These are phyloP conservation scores for Chitala chitala DNA, from an alignment of 2,113 vertebrate species.

Conservation along the genomic window DNA sequence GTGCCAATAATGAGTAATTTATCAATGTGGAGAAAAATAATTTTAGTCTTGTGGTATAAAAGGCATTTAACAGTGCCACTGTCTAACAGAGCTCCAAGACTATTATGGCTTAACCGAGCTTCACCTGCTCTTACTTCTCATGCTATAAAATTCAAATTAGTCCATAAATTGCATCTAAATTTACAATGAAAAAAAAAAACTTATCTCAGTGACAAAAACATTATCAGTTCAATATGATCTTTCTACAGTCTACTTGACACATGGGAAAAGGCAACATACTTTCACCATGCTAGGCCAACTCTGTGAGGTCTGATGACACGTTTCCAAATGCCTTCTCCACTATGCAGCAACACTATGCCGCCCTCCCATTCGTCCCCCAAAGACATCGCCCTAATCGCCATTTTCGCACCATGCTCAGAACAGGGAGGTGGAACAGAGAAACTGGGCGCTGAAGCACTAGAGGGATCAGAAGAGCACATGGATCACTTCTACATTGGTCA, in stretches of 20 bases:
- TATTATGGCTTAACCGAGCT: conserved; percentile 7
- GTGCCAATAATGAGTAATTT: neutral
- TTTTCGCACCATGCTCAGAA: no score
- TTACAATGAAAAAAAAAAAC: neutral
- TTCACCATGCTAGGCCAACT: neutral
- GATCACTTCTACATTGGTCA: no score
- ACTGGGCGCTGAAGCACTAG: no score
- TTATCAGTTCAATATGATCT: no score
- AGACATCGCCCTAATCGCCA: no score
- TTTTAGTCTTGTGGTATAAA: neutral
- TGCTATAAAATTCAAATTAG: conserved; percentile 28
- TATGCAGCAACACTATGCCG: no score
- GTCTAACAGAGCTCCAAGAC: neutral
- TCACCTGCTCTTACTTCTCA: conserved; percentile 20
- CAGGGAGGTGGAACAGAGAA: no score
- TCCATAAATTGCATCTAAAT: conserved; percentile 15
- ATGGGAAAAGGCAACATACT: neutral
- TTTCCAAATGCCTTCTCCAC: neutral
- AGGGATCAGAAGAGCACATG: no score
- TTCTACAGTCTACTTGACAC: no score
- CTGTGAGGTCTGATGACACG: no score
- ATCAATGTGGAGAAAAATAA: conserved; percentile 6
- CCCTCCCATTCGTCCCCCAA: no score
- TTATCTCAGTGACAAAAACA: conserved; percentile 11
- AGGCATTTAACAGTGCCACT: neutral